phyloP scores from a whole-genome alignment of 2,888 invertebrate genomes.

The Cerastis rubricosa region DNA sequence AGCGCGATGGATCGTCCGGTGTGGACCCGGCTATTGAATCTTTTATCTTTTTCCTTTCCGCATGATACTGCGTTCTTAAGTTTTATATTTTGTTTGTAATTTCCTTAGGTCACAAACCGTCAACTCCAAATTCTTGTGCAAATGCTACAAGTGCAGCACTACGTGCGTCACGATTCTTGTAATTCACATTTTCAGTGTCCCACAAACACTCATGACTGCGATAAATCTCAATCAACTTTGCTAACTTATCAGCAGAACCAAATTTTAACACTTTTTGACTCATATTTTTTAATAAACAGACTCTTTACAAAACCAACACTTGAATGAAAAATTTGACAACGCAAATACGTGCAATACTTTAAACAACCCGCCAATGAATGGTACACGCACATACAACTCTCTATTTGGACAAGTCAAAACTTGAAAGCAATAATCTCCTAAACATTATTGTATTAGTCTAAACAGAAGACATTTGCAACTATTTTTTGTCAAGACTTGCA shows the following conservation, averaged over 20 bases:
- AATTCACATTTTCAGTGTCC: constrained; percentile 38
- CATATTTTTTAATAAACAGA: constrained; percentile 27
- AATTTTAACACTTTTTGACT: constrained; percentile 12
- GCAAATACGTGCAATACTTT: constrained; percentile 51
- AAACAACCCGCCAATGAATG: constrained; percentile 39
- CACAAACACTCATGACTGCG: constrained; percentile 43
- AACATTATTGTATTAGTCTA: constrained; percentile 36
- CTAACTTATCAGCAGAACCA: constrained; percentile 37
- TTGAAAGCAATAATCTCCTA: constrained; percentile 36
- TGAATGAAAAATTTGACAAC: constrained; percentile 32
- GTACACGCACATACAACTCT: constrained; percentile 26
- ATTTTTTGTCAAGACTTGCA: constrained; percentile 28
- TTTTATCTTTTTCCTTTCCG: too few species aligned
- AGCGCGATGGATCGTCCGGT: too few species aligned
- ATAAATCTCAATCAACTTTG: constrained; percentile 46
- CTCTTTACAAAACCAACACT: constrained; percentile 8
- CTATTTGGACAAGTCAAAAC: constrained; percentile 25
- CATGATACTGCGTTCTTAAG: background rate
- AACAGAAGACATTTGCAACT: constrained; percentile 33
- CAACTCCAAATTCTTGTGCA: constrained; percentile 53
- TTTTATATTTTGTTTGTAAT: constrained; percentile 1
- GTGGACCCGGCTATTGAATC: too few species aligned
- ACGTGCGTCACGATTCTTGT: constrained; percentile 52
- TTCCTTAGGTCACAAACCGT: constrained; percentile 49
- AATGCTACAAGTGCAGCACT: constrained; percentile 46